Base-by-base conservation (phyloP, 2,113 vertebrate genomes). In the Spermophilus dauricus region DNA sequence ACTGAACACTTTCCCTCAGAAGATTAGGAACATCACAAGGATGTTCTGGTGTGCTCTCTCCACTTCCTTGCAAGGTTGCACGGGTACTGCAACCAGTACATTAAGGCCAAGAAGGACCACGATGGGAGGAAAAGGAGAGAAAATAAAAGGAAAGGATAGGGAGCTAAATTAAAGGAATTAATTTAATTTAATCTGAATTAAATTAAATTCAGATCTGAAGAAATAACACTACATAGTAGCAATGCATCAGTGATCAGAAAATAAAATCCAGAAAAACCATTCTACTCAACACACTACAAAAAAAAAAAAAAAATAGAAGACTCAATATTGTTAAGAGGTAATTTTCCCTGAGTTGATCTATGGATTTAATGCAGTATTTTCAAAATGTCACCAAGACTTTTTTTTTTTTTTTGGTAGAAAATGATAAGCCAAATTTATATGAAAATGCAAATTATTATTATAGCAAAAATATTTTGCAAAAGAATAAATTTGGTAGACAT, bases 361-460 rank as follows among this genome's bases (percentile, higher is more conserved):
- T 69, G 80, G 24, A 82, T 70, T 76, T 84, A 91, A 81, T 69
- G 3, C n/a, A 92, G 53, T 70, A 51, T 9, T 95, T 94, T 85
- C 61, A 93, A 91, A 85, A 91, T 22, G 5, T 34, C 30, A 69
- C 5, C 10, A 76, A 22, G 20, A 91, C 4, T 32, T 61, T 63
- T 77, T 61, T n/a, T n/a, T n/a, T n/a, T n/a, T n/a, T 63, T 77
- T 76, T 80, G 51, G 16, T 63, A 69, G 30, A 91, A 91, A 84
- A 94, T 18, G 91, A 11, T 56, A 91, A 75, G 56, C 28, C 69
- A 65, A 87, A 61, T 80, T 88, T 83, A 56, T 61, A 18, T 58
- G 37, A 69, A 89, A 87, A 91, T 80, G 4, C 22, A 53, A 91
- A 75, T n/a, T n/a, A 37, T 30, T 95, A 72, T 30, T 78, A 82